Percentiles rank a stretch among this genome's conserved stretches.
Evolutionary conservation across 2,888 invertebrate genomes (phyloP).

Genomic region (Heliconius hortense): DNA sequence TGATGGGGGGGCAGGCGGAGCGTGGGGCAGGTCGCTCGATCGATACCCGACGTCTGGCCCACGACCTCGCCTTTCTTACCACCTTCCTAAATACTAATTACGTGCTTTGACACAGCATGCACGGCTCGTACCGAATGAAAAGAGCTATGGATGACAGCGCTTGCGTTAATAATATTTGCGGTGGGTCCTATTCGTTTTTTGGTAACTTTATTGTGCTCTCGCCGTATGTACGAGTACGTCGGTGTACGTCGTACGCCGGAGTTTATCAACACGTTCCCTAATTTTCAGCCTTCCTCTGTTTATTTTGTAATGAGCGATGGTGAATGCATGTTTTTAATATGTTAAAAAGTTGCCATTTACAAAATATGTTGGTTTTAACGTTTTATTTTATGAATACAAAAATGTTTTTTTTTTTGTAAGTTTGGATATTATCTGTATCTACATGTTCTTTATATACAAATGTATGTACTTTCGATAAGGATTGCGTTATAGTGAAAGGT

Average conservation of each 20-base stretch:
- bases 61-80: conserved; percentile 82
- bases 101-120: conserved; percentile 81
- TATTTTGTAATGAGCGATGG: conserved; percentile 25
- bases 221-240: too few species aligned
- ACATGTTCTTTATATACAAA: not conserved
- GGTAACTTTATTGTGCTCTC: conserved; percentile 53
- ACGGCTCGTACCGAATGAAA: conserved; percentile 75
- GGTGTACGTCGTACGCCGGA: conserved; percentile 37
- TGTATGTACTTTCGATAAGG: not conserved
- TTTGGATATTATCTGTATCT: not conserved
- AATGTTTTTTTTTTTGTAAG: not conserved
- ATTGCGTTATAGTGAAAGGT: not conserved
- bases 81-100: conserved; percentile 83
- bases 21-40: conserved; percentile 83
- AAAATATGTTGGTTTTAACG: conserved; percentile 7
- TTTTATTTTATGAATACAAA: not conserved
- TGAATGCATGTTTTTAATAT: conserved; percentile 21
- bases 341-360: conserved; percentile 13
- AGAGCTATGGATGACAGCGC: conserved; percentile 69
- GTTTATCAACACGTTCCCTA: conserved; percentile 36
- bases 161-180: conserved; percentile 72
- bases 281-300: conserved; percentile 31
- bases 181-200: conserved; percentile 68
- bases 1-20: conserved; percentile 61
- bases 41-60: conserved; percentile 86